These are phyloP conservation scores for Troides aeacus DNA, from an alignment of 2,888 invertebrate species.

Conservation along the genomic window DNA sequence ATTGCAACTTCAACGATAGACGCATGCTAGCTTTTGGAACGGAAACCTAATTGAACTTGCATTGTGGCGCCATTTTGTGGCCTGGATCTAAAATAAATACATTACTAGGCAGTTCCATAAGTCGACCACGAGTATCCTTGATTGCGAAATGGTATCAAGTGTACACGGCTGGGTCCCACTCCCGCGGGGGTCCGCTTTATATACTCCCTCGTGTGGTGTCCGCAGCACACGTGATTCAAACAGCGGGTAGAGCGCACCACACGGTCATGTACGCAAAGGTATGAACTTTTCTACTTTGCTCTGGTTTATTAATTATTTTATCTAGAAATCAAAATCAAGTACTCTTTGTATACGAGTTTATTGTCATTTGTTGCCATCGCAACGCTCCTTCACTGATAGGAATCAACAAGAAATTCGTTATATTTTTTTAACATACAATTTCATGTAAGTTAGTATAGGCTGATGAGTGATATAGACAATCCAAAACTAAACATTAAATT, in stretches of 20 bases:
- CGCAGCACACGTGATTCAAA: conserved; percentile 57
- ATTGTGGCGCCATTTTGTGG: conserved; percentile 22
- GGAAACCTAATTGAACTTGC: conserved; percentile 11
- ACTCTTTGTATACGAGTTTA: too few species aligned
- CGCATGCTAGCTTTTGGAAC: not conserved
- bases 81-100: conserved; percentile 38
- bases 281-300: conserved; percentile 30
- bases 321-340: not conserved
- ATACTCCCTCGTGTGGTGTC: conserved; percentile 39
- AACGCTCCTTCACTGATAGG: too few species aligned
- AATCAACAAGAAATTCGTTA: too few species aligned
- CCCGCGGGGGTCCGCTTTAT: conserved; percentile 48
- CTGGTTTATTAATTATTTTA: not conserved
- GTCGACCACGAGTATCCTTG: conserved; percentile 48
- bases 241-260: conserved; percentile 52
- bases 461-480: too few species aligned
- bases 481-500: too few species aligned
- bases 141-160: conserved; percentile 71
- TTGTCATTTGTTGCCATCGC: too few species aligned
- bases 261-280: conserved; percentile 73
- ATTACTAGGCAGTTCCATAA: conserved; percentile 33
- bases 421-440: too few species aligned
- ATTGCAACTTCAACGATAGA: not conserved
- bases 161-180: conserved; percentile 36
- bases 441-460: too few species aligned